phyloP scores from a whole-genome alignment of 2,888 invertebrate species.

The Spisula subtruncata region DNA sequence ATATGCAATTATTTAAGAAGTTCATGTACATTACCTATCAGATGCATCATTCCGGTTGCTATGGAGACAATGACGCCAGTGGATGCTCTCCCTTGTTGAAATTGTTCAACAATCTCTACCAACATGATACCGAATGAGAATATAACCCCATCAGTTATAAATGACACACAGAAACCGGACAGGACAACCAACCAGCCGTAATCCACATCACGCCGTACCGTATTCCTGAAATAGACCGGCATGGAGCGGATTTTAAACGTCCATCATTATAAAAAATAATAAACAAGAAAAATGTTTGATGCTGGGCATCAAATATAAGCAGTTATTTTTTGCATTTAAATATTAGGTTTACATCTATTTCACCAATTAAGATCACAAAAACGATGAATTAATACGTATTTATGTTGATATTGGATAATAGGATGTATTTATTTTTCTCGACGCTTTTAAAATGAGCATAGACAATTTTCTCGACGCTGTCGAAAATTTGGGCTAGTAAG shows the following conservation, averaged over 20 bases:
- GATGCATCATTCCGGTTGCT: conserved; percentile 61
- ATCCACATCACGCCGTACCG: conserved; percentile 89
- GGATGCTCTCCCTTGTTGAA: conserved; percentile 58
- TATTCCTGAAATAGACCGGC: background rate
- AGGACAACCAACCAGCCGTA: conserved; percentile 97
- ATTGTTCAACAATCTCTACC: conserved; percentile 66
- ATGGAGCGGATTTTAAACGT: background rate
- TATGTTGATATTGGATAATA: no score
- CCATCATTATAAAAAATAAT: background rate
- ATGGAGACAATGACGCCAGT: conserved; percentile 68
- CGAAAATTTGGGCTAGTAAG: no score
- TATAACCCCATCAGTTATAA: conserved; percentile 98
- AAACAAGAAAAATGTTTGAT: no score
- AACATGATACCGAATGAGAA: conserved; percentile 93
- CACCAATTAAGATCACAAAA: no score
- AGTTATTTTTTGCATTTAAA: no score
- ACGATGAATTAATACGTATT: no score
- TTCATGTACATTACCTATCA: conserved; percentile 63
- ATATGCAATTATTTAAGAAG: background rate
- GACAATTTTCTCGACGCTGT: no score
- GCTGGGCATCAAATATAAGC: no score
- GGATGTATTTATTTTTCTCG: no score
- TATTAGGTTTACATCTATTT: no score
- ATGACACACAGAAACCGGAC: conserved; percentile 96
- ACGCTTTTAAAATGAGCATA: no score